Conservation (phyloP, 1,140 invertebrate genomes). For the Drosophila sproati region DNA sequence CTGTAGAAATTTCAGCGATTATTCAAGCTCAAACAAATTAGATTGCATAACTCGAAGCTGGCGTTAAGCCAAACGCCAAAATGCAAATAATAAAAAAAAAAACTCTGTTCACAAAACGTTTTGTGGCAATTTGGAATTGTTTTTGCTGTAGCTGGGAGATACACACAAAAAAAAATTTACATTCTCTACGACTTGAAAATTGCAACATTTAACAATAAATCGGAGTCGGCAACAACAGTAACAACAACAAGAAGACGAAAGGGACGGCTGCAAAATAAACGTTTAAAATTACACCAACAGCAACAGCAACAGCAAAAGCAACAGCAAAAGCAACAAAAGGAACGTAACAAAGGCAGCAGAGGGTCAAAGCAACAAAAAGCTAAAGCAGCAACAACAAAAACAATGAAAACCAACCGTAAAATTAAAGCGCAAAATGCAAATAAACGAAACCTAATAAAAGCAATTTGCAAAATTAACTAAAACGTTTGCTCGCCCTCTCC, state of each 20-base stretch:
- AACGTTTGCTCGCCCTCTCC: conserved; percentile 49
- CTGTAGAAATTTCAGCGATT: conserved; percentile 39
- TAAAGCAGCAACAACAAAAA: neutral
- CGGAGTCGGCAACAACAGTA: conserved; percentile 23
- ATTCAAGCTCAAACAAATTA: conserved; percentile 49
- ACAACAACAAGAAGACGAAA: neutral
- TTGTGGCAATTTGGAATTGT: conserved; percentile 60
- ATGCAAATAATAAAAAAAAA: conserved; percentile 11
- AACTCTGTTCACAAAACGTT: conserved; percentile 33
- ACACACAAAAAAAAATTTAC: conserved; percentile 46
- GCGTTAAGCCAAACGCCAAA: conserved; percentile 40
- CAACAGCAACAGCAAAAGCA: conserved; percentile 10
- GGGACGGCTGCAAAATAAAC: conserved; percentile 40
- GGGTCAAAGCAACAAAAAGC: conserved; percentile 52
- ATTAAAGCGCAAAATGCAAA: conserved; percentile 84
- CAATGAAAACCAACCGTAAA: conserved; percentile 60
- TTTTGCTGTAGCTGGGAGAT: conserved; percentile 10
- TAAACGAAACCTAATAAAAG: conserved; percentile 84
- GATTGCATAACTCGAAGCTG: conserved; percentile 63
- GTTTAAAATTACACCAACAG: conserved; percentile 24
- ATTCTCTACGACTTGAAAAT: conserved; percentile 75
- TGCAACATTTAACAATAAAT: conserved; percentile 72
- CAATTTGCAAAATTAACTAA: conserved; percentile 82
- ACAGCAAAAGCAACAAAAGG: conserved; percentile 19
- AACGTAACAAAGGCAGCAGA: conserved; percentile 63